Evolutionary conservation across 2,113 vertebrate genomes (phyloP), one percentile per base, ranked within the genome.

Genomic region (Propithecus coquereli): DNA sequence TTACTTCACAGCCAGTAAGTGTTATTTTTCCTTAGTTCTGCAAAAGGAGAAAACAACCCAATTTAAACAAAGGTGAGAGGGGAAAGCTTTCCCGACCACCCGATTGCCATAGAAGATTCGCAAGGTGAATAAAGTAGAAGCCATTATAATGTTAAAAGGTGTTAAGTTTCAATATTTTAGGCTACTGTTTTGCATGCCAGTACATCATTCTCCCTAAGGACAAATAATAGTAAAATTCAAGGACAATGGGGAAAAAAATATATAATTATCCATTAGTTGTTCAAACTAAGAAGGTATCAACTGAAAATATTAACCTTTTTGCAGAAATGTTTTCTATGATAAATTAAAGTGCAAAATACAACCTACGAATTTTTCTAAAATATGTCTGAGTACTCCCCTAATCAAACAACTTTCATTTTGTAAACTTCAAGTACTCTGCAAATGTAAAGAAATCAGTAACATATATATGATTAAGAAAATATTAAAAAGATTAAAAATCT

Each of bases 101-200:
- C 50, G 66, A n/a, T 82, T 83, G 43, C 61, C 79, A 83, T 0
- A 71, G 61, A 94, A 82, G 88, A 94, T 23, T 93, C 59, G 68
- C 89, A 94, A 97, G 84, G 94, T 93, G 93, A 96, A 95, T 66
- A 89, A 90, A 65, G 79, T 12, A 97, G 84, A 95, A 92, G 92
- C 52, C 45, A 96, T 93, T 94, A 94, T 77, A 94, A 95, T 65
- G 70, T 89, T 95, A 91, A 97, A 97, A 96, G 91, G 93, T 97
- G 80, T 96, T 96, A 93, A 83, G 93, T 97, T 97, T 97, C 97
- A 98, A 93, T 96, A 96, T 97, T 97, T 96, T 94, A 97, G 95
- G 76, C 59, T 87, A 82, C 94, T 85, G 43, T 95, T 96, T 94
- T 91, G 40, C 84, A 87, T 68, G 93, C 94, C 97, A 97, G 86